Percentiles rank a stretch among this genome's conserved stretches.
Conservation (phyloP, 2,797 vertebrate genomes). For the Pelochelys cantorii region DNA sequence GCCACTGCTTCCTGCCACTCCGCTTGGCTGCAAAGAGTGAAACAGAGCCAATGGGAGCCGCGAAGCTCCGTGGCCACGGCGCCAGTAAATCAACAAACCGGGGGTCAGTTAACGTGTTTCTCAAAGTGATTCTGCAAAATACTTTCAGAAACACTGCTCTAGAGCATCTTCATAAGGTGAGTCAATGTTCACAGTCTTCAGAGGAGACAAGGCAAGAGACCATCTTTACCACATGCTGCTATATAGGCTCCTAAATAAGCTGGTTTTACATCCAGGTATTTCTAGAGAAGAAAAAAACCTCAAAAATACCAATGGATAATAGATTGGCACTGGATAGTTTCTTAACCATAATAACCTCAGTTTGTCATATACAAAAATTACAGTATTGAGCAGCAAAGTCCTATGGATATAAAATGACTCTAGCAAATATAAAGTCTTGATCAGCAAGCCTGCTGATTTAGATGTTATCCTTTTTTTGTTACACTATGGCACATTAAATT, state of each 20-base stretch:
- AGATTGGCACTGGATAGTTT: background rate
- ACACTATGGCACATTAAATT: background rate
- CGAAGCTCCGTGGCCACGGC: too few relatives aligned
- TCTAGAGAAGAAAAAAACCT: background rate
- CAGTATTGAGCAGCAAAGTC: background rate
- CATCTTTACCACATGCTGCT: background rate
- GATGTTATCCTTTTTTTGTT: background rate
- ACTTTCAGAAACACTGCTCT: too few relatives aligned
- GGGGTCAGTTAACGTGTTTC: too few relatives aligned
- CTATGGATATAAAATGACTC: background rate
- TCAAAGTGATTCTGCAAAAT: too few relatives aligned
- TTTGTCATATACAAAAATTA: background rate
- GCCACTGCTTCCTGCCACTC: too few relatives aligned
- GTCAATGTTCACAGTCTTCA: background rate
- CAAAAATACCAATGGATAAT: constrained; percentile 6
- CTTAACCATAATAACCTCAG: background rate
- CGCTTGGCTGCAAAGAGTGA: too few relatives aligned
- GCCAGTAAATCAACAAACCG: too few relatives aligned
- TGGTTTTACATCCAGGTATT: background rate
- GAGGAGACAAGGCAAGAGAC: background rate
- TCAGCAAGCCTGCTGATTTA: constrained; percentile 4
- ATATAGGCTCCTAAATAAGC: background rate
- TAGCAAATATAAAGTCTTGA: constrained; percentile 1
- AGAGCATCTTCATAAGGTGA: background rate
- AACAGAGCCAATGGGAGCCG: too few relatives aligned